Evolutionary conservation across 2,113 vertebrate genomes (phyloP).

Genomic region (Clinocottus analis): DNA sequence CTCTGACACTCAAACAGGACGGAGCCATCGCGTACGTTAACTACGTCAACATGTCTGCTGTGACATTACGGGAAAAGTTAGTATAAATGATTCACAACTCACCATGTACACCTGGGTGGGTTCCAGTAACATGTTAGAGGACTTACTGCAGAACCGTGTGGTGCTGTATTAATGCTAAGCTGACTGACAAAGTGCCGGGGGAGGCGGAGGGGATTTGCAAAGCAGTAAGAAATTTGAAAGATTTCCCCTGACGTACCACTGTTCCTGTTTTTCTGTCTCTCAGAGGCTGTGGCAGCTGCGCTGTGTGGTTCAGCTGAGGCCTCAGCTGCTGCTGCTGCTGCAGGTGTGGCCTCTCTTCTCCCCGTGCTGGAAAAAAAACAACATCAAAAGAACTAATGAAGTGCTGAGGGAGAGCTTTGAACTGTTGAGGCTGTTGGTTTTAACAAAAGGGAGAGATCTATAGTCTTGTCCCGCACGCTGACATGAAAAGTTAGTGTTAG

Average conservation of each 20-base stretch:
- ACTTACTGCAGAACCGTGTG: not conserved
- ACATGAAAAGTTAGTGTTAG: conserved; percentile 40
- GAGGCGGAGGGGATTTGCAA: not conserved
- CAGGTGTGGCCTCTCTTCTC: conserved; percentile 48
- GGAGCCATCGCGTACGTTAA: too few species aligned
- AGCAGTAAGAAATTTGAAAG: conserved; percentile 23
- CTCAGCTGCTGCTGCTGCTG: not conserved
- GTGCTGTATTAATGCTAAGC: not conserved
- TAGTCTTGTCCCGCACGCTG: conserved; percentile 28
- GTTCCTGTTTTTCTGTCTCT: conserved; percentile 14
- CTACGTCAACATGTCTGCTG: not conserved
- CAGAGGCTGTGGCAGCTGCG: conserved; percentile 6
- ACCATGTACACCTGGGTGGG: not conserved
- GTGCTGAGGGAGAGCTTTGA: conserved; percentile 53
- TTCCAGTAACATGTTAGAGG: not conserved
- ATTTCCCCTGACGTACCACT: conserved; percentile 32
- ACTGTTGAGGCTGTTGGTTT: conserved; percentile 43
- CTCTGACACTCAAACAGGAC: too few species aligned
- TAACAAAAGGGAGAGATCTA: conserved; percentile 62
- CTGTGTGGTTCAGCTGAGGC: conserved; percentile 32
- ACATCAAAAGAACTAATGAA: conserved; percentile 39
- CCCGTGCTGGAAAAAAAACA: conserved; percentile 37
- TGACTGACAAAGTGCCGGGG: not conserved
- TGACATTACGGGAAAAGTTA: not conserved
- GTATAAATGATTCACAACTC: not conserved